Evolutionary conservation across 2,113 vertebrate genomes (phyloP), one percentile per base, ranked within the genome.

Genomic region (Corythornis vintsioides): DNA sequence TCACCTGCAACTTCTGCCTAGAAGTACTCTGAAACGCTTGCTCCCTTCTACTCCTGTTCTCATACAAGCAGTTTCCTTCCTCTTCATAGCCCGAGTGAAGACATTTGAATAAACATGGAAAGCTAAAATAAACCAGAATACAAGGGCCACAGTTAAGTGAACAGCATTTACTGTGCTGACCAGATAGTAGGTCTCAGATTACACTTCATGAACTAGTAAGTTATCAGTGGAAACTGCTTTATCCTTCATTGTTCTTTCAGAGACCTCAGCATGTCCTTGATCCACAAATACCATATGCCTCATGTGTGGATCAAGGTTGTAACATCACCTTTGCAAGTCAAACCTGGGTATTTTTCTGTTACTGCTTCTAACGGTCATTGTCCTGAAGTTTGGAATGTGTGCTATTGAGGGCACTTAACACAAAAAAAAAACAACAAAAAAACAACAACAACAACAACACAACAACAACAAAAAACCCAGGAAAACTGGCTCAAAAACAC

Each of bases 191-290:
- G 65, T 92, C 89, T 95, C 93, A 96, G 76, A 85, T 91, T 91
- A 94, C 90, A 86, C 73, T 65, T 59, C 38, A 66, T 57, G 79
- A 85, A 91, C 86, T 16, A 74, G 66, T 13, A 40, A 85, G 89
- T 80, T 93, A 94, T 92, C 94, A 80, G 73, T 40, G 61, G 35
- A 83, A 93, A 74, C 79, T 47, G 59, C 0, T 13, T 73, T 94
- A 95, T 81, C 81, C 90, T 86, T 90, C 81, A 92, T 88, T 94
- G 92, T 95, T 95, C 91, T 88, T 71, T 70, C 87, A 31, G 45
- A 43, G 82, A 94, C 86, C 91, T 93, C 16, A 96, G 56, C 43
- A 69, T 76, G 92, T 17, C 79, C 25, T 82, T 95, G 94, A 79
- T 89, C 48, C 76, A 64, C 38, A 70, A 87, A 72, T 50, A 81